Base-by-base conservation (phyloP, 2,797 vertebrate genomes). In the Galago senegalensis region DNA sequence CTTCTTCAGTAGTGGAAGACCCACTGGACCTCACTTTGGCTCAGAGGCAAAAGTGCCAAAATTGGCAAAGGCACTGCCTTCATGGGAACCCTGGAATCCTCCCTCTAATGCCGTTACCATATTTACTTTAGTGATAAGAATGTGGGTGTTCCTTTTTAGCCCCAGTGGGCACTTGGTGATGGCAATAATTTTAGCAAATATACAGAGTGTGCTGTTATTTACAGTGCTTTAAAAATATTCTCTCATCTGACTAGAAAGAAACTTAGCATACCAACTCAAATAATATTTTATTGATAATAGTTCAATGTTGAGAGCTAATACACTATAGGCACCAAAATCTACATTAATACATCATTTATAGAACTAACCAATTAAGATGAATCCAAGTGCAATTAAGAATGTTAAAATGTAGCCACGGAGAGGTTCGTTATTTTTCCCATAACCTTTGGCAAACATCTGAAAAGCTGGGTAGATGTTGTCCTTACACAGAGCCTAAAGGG, bases 401-500 rank as follows among this genome's bases (percentile, higher is more conserved):
- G 99, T 99, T 89, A 99, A 98, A 97, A 99, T 98, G 97, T 99
- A 99, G 93, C 99, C 99, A 98, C 99, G 99, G 85, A 99, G 99
- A 77, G 99, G 99, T 97, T 99, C 99, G 29, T 99, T 99, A 98
- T 99, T 99, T 97, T 99, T 99, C 96, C 99, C 99, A 49, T 99
- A 99, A 91, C 99, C 99, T 98, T 99, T 99, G 91, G 99, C 99
- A 96, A 99, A 99, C 98, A 99, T 98, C 92, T 98, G 97, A 96
- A 99, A 99, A 95, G 99, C 99, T 10, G 99, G 99, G 97, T 99
- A 99, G 98, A 99, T 99, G 97, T 99, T 99, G 98, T 99, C 99
- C 95, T 99, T 99, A 98, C 99, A 99, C 70, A 99, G 98, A 96
- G 99, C 99, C 99, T 99, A 97, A 56, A 20, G 89, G 72, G 94